Percentiles rank a stretch among this genome's conserved stretches.
Evolutionary conservation across 2,113 vertebrate genomes (phyloP).

Genomic region (Stigmatopora argus): DNA sequence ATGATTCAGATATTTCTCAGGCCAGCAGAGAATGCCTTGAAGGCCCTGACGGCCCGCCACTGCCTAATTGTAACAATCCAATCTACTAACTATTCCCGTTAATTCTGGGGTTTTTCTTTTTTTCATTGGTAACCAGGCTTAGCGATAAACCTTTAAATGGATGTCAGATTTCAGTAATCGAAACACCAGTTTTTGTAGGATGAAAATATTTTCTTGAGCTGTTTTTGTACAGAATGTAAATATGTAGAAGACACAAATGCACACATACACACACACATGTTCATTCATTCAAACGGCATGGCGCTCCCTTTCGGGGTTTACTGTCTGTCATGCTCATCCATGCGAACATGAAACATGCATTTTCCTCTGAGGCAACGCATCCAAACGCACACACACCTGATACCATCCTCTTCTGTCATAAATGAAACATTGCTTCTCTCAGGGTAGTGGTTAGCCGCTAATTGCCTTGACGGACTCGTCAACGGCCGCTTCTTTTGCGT

Average conservation of each 20-base stretch:
- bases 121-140: too few species aligned
- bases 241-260: background rate
- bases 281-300: constrained; percentile 30
- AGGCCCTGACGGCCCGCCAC: too few species aligned
- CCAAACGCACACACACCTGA: constrained; percentile 31
- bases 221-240: constrained; percentile 2
- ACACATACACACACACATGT: background rate
- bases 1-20: too few species aligned
- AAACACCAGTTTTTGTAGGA: constrained; percentile 6
- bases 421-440: constrained; percentile 38
- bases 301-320: constrained; percentile 21
- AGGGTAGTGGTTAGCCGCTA: constrained; percentile 6
- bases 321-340: constrained; percentile 27
- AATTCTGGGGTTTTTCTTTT: too few species aligned
- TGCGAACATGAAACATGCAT: constrained; percentile 19
- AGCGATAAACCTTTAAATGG: too few species aligned
- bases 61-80: too few species aligned
- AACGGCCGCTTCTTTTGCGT: background rate
- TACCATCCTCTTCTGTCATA: constrained; percentile 22
- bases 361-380: constrained; percentile 30
- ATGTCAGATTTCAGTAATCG: too few species aligned
- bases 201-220: constrained; percentile 8
- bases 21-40: too few species aligned
- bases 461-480: background rate
- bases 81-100: too few species aligned